Evolutionary conservation across 2,113 vertebrate species (phyloP), one percentile per base, ranked within the genome.

Genomic region (Xenopus tropicalis): DNA sequence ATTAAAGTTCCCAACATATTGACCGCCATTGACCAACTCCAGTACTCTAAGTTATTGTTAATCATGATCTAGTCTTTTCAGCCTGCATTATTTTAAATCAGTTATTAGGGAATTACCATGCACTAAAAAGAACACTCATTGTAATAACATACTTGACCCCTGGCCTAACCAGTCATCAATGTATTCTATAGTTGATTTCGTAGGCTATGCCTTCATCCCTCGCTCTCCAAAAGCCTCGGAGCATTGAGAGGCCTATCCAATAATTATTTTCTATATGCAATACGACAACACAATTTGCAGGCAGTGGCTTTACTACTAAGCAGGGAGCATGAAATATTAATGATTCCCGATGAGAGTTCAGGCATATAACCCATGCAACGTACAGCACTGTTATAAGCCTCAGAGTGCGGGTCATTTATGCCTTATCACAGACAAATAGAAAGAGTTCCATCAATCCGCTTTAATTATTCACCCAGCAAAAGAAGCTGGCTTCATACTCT

Each of bases 401-500:
- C 16, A 66, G 42, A 66, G 66, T 54, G 48, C 23, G 44, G 24
- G 46, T 68, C 66, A 68, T 68, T 68, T 51, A 48, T 51, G 64
- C 51, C 64, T 54, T 68, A 68, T 68, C 66, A 68, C 48, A 54
- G 48, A 23, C 43, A 48, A 66, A 21, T 66, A 66, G 64, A 66
- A 66, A 66, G 64, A 51, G 42, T 68, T 25, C 66, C 23, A 54
- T 68, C 66, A 68, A 52, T 68, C 66, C 11, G 66, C 66, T 54
- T 68, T 68, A 68, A 68, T 68, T 68, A 68, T 68, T 68, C 66
- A 54, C 66, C 12, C 44, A 23, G 48, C 66, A 54, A 52, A 48
- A 22, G 29, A 54, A 52, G 23, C 46, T 66, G n/a, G 64, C n/a
- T 66, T 66, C 44, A 48, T 66, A 23, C 43, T 29, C 46, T 52